Evolutionary conservation across 2,797 vertebrate species (phyloP).

Genomic region (Liasis olivaceus): DNA sequence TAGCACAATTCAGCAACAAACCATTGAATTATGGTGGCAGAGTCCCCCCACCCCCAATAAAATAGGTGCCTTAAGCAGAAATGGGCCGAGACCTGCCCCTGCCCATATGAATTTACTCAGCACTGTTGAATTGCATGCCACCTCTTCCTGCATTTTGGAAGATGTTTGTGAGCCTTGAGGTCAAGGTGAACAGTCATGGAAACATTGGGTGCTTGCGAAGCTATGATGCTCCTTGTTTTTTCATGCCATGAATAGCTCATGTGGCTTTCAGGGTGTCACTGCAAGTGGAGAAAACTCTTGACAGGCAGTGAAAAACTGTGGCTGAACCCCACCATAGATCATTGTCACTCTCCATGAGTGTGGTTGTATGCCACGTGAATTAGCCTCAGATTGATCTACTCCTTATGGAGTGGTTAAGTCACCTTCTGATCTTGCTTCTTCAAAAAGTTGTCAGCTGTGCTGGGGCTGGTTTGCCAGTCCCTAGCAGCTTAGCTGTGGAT

Average conservation of each 20-base stretch:
- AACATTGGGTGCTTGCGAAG: neutral
- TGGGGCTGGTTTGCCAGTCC: neutral
- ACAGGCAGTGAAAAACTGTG: neutral
- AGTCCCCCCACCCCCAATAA: too few species aligned
- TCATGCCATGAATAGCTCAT: too few species aligned
- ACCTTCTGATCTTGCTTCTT: neutral
- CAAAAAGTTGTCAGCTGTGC: neutral
- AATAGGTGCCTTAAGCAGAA: neutral
- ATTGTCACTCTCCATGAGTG: neutral
- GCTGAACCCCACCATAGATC: neutral
- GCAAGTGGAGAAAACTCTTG: neutral
- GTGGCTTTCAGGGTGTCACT: neutral
- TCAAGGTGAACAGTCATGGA: neutral
- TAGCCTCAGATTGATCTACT: neutral
- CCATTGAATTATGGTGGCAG: too few species aligned
- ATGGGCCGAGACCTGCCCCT: neutral
- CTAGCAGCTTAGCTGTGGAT: neutral
- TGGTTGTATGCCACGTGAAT: conserved; percentile 4
- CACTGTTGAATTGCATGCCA: neutral
- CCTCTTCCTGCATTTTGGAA: neutral
- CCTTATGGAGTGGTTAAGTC: neutral
- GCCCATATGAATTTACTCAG: neutral
- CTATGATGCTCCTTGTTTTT: neutral
- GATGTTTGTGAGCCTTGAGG: too few species aligned
- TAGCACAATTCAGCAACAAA: neutral